Base-by-base conservation (phyloP, 2,113 vertebrate genomes). In the Xiphophorus hellerii region DNA sequence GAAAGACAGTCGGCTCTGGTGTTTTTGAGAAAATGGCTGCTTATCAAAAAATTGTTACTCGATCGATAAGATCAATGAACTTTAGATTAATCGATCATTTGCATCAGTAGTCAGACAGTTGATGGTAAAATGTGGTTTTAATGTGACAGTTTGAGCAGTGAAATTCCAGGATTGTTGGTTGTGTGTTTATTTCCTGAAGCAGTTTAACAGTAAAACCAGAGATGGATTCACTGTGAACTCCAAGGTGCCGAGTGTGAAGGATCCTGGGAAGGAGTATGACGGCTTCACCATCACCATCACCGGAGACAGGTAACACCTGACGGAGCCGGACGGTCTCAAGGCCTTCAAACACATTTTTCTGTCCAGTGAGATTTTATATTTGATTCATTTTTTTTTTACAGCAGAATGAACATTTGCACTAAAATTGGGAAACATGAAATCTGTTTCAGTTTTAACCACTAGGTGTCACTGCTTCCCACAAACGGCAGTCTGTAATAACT, bases 161-260 rank as follows among this genome's bases (percentile, higher is more conserved):
- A 77, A 62, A 82, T 79, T 54, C 65, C 73, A 64, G 66, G 9
- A 61, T 62, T 76, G 30, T 29, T 22, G 13, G 77, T 12, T 82
- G 27, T 82, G 9, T 76, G 48, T 93, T 88, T 92, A 17, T 91
- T 81, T 80, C 29, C 66, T 96, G 94, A 97, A 99, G 96, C 97
- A 99, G 97, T 98, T 99, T 93, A 98, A 97, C 91, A 99, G 97
- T 95, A 99, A 99, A 96, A 99, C 98, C 39, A 97, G 97, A 94
- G 98, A 98, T 76, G 97, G 97, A 12, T 99, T 99, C 93, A 99
- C 97, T 0, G 97, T 99, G 81, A 98, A 98, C 92, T 99, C 97
- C 17, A 99, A 99, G 92, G 97, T 99, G 42, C 96, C 96, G 76
- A 98, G 98, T 90, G 86, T 97, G 86, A 98, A 96, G 92, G 96